Percentiles rank a stretch among this genome's conserved stretches.
Conservation (phyloP, 2,888 invertebrate genomes). For the Antitype chi region DNA sequence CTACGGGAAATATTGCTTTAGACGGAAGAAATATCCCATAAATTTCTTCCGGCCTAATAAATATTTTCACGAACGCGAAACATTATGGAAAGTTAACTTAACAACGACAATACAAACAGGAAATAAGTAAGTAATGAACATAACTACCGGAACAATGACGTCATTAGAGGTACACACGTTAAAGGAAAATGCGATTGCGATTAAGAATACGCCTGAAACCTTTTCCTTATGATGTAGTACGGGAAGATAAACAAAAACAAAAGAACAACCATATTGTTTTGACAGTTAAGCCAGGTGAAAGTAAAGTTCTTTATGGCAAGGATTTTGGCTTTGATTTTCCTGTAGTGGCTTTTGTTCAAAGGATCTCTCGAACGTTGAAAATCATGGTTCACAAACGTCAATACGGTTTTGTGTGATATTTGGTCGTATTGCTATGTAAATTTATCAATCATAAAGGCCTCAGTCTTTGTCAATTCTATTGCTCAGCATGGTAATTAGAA, state of each 20-base stretch:
- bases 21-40: too few relatives aligned
- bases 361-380: constrained; percentile 12
- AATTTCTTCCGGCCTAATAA: too few relatives aligned
- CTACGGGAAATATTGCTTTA: too few relatives aligned
- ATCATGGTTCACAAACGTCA: constrained; percentile 12
- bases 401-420: constrained; percentile 22
- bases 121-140: constrained; percentile 15
- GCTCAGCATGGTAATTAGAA: too few relatives aligned
- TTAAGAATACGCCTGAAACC: neutral
- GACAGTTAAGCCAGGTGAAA: constrained; percentile 34
- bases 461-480: neutral
- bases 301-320: constrained; percentile 18
- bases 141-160: constrained; percentile 3
- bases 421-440: constrained; percentile 18
- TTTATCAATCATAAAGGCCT: constrained; percentile 6
- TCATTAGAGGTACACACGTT: constrained; percentile 27
- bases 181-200: neutral
- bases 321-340: constrained; percentile 41
- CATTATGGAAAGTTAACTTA: neutral
- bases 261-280: constrained; percentile 39
- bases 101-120: neutral
- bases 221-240: constrained; percentile 38
- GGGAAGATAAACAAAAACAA: constrained; percentile 41
- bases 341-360: constrained; percentile 28
- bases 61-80: neutral